Base-by-base conservation (phyloP, 2,113 vertebrate species). In the Cygnus atratus region DNA sequence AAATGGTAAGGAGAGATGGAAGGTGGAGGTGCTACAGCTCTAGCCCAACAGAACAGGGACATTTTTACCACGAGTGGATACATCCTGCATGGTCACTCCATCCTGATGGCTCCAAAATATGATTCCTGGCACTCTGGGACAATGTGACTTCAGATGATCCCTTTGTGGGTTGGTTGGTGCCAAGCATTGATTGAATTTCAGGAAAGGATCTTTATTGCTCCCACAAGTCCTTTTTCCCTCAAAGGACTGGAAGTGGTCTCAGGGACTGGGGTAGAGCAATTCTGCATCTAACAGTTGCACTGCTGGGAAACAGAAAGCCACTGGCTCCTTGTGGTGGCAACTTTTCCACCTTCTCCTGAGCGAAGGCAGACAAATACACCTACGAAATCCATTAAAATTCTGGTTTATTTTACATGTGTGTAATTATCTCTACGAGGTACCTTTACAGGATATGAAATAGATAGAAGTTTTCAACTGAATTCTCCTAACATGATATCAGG, bases 21-120 rank as follows among this genome's bases (percentile, higher is more conserved):
- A 44, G 11, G 6, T 67, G 72, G 26, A 44, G 11, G 17, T 75
- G 57, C 22, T 46, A 16, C 0, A 0, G 6, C 5, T 68, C 44
- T 58, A 25, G 39, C 25, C n/a, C 9, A 5, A 5, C 1, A 14
- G 9, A 33, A 7, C 9, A 19, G 18, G 6, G 15, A 3, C 6
- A 1, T 26, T 67, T 61, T 9, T 48, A 13, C 21, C 7, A 6
- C 7, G 5, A 3, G 24, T 35, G n/a, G 20, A 11, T 33, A 13
- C 16, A 63, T 25, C 9, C 33, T 39, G 28, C 19, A 4, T 1
- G 11, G 7, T 35, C 13, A 11, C 3, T 88, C 28, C 33, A 17
- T 65, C 17, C 73, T 62, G 24, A 5, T 20, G 29, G 9, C 52
- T 76, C 39, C 54, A 48, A 58, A 79, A 21, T 50, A 72, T 2